Conservation (phyloP, 1,140 invertebrate species). For the Oreohelix idahoensis region DNA sequence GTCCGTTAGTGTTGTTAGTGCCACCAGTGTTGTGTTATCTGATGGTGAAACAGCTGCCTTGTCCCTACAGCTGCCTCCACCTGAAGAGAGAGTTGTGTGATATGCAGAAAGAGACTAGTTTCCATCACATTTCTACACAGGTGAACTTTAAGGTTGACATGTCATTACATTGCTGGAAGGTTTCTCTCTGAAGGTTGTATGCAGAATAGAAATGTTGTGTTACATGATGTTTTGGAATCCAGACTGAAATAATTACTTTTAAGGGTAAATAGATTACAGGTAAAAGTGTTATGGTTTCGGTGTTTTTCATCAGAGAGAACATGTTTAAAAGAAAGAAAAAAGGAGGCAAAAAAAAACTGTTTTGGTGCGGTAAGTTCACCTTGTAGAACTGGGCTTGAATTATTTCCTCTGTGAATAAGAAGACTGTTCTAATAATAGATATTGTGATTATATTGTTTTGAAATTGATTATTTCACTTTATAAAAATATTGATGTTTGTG, state of each 20-base stretch:
- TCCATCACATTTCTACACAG: background rate
- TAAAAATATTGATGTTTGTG: background rate
- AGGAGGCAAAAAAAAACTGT: background rate
- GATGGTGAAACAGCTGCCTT: constrained; percentile 13
- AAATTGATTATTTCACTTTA: background rate
- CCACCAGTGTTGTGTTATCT: background rate
- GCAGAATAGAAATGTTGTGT: too few species aligned
- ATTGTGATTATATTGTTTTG: background rate
- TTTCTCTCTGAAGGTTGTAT: too few species aligned
- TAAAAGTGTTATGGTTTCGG: too few species aligned
- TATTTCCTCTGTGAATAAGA: constrained; percentile 30
- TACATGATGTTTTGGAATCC: too few species aligned
- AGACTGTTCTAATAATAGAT: background rate
- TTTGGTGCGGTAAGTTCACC: background rate
- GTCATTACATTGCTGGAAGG: too few species aligned
- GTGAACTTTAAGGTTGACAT: background rate
- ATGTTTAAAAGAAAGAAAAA: too few species aligned
- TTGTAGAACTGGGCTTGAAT: constrained; percentile 21
- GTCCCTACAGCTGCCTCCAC: constrained; percentile 25
- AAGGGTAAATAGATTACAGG: too few species aligned
- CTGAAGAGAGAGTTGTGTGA: constrained; percentile 36
- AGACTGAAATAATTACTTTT: too few species aligned
- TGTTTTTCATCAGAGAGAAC: too few species aligned
- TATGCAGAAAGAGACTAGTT: background rate
- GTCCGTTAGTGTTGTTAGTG: background rate